Percentiles rank a stretch among this genome's conserved stretches.
Evolutionary conservation across 2,888 invertebrate species (phyloP).

Genomic region (Drepanosiphum platanoidis): DNA sequence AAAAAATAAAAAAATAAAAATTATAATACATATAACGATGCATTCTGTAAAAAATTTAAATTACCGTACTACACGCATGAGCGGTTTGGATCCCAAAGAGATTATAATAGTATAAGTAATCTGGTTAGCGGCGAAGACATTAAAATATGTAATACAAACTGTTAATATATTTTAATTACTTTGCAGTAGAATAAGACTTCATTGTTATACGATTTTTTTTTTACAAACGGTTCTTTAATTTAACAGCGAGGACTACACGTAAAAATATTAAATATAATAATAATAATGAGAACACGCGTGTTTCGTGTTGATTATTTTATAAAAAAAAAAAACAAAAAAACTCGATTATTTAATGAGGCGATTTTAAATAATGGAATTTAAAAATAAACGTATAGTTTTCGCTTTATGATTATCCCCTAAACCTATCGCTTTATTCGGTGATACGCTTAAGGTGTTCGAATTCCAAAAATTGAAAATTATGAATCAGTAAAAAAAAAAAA

Average conservation of each 20-base stretch:
- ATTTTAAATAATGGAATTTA: too few species aligned
- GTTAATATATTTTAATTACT: slow-evolving; percentile 20
- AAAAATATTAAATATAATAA: not conserved
- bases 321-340: too few species aligned
- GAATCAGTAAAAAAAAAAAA: too few species aligned
- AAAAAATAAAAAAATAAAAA: too few species aligned
- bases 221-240: not conserved
- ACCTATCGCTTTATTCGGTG: too few species aligned
- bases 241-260: not conserved
- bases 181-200: not conserved
- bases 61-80: not conserved
- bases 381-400: too few species aligned
- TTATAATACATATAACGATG: not conserved
- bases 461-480: too few species aligned
- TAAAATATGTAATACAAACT: slow-evolving; percentile 10
- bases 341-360: too few species aligned
- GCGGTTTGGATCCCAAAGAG: slow-evolving; percentile 1
- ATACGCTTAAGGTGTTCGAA: too few species aligned
- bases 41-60: not conserved
- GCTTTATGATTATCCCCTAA: too few species aligned
- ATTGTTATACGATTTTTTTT: not conserved
- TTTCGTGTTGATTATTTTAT: too few species aligned
- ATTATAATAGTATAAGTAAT: slow-evolving; percentile 12
- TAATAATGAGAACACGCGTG: not conserved
- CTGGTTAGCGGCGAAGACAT: not conserved